Percentiles rank a stretch among this genome's conserved stretches.
Conservation (phyloP, 2,113 vertebrate genomes). For the Bufo bufo region DNA sequence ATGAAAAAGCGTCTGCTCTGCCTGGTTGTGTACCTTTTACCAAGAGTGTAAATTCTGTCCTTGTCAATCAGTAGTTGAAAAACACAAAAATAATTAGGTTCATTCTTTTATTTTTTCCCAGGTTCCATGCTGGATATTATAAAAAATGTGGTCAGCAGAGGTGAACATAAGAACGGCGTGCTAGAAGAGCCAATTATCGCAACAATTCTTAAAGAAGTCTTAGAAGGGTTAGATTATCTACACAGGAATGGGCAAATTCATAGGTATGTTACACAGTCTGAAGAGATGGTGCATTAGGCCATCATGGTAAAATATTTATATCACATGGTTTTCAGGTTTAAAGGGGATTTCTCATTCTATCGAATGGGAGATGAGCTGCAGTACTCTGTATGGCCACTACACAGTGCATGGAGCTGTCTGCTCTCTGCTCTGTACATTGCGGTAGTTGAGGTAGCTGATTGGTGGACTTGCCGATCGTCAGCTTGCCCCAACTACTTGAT, state of each 20-base stretch:
- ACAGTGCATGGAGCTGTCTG: no score
- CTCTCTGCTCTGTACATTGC: no score
- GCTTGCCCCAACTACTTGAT: no score
- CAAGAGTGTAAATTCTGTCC: background rate
- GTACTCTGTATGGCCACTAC: no score
- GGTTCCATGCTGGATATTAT: conserved; percentile 99
- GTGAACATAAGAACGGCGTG: conserved; percentile 88
- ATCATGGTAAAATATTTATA: background rate
- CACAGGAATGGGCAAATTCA: conserved; percentile 98
- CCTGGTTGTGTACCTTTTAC: background rate
- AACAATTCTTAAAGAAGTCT: conserved; percentile 96
- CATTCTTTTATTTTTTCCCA: conserved; percentile 61
- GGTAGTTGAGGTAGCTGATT: no score
- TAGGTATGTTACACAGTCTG: conserved; percentile 76
- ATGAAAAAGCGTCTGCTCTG: no score
- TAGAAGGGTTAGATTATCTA: conserved; percentile 96
- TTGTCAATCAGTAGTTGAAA: background rate
- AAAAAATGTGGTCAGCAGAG: conserved; percentile 91
- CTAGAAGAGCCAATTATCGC: conserved; percentile 95
- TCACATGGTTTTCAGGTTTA: no score
- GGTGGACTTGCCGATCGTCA: no score
- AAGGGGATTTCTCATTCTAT: no score
- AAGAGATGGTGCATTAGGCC: background rate
- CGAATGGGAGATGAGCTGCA: no score
- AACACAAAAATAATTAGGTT: background rate